Conservation (phyloP, 2,797 vertebrate genomes). For the Eulemur coronatus region DNA sequence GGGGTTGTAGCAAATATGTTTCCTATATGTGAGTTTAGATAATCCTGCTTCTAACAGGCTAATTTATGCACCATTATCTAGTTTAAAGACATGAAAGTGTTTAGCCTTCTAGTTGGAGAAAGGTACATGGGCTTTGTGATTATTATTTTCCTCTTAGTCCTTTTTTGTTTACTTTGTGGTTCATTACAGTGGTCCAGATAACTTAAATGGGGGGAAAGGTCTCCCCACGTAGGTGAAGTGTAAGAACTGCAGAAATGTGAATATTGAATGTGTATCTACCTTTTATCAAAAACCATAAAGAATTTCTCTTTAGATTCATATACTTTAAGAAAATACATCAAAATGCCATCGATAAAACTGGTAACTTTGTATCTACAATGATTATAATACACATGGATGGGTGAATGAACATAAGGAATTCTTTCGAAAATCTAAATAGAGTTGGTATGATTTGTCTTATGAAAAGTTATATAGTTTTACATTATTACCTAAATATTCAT, state of each 20-base stretch:
- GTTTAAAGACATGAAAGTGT: neutral
- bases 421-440: neutral
- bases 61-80: neutral
- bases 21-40: neutral
- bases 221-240: neutral
- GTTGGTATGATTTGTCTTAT: neutral
- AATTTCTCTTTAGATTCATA: conserved; percentile 19
- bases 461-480: neutral
- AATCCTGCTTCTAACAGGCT: neutral
- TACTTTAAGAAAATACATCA: neutral
- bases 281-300: neutral
- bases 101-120: conserved; percentile 14
- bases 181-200: neutral
- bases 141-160: neutral
- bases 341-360: neutral
- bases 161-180: neutral
- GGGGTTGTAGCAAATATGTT: neutral
- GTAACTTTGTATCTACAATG: neutral
- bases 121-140: neutral
- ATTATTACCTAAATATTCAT: neutral
- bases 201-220: neutral
- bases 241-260: neutral
- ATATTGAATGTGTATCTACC: neutral
- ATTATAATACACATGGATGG: neutral
- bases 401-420: neutral